A percentile compares a stretch with the other conserved stretches of the same genome.
Evolutionary conservation across 37 sponge, comb jelly and placozoan species (phyloP).

Genomic region (Trichoplax adhaerens): DNA sequence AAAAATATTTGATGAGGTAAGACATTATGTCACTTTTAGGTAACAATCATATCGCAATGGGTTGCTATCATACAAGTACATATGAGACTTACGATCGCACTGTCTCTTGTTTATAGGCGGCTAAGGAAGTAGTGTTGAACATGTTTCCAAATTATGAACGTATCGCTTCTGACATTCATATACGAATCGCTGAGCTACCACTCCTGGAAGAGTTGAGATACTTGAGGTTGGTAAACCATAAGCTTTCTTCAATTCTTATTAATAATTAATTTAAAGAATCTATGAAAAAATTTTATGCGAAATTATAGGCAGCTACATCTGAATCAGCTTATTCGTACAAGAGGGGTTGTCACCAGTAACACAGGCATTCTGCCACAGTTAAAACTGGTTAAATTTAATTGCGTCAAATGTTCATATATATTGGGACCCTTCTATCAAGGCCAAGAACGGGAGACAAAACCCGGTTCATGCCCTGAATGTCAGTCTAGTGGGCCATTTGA

Average conservation of each 20-base stretch:
- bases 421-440: constrained; percentile 89
- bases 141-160: constrained; percentile 83
- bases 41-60: neutral
- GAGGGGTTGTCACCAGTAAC: constrained; percentile 81
- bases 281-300: too few relatives aligned
- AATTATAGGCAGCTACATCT: constrained; percentile 76
- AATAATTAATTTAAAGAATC: too few relatives aligned
- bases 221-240: constrained; percentile 32
- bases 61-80: neutral
- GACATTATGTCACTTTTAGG: neutral
- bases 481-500: constrained; percentile 97
- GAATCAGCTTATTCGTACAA: constrained; percentile 87
- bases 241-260: too few relatives aligned
- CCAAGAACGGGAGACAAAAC: constrained; percentile 82
- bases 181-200: constrained; percentile 85
- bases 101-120: constrained; percentile 36
- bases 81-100: neutral
- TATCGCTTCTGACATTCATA: constrained; percentile 74
- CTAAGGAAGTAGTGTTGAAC: constrained; percentile 84
- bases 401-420: constrained; percentile 76
- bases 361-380: constrained; percentile 97
- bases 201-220: constrained; percentile 92
- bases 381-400: constrained; percentile 90
- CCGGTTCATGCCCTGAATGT: constrained; percentile 95
- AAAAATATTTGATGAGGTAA: constrained; percentile 88